A percentile compares a stretch with the other conserved stretches of the same genome.
phyloP scores from a whole-genome alignment of 1,140 invertebrate species.

The Solen grandis region DNA sequence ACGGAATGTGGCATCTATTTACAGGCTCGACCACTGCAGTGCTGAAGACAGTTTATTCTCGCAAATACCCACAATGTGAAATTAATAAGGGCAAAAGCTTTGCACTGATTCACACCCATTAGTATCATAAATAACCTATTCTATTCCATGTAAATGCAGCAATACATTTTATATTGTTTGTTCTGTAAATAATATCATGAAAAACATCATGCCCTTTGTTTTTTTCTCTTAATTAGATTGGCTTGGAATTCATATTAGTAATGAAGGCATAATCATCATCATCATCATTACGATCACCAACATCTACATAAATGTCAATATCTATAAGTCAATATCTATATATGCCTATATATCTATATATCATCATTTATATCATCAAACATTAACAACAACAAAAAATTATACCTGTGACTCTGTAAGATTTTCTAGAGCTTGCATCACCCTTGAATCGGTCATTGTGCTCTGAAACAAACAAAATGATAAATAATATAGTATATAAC shows the following conservation, averaged over 20 bases:
- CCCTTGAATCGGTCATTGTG: conserved; percentile 32
- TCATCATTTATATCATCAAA: background rate
- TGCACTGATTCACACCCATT: too few species aligned
- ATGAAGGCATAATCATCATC: background rate
- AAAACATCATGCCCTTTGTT: too few species aligned
- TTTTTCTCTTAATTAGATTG: background rate
- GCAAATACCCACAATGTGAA: too few species aligned
- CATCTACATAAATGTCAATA: background rate
- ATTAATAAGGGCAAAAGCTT: too few species aligned
- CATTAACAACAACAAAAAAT: background rate
- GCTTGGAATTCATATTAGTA: background rate
- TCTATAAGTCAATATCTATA: background rate
- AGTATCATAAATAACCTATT: too few species aligned
- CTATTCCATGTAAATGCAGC: too few species aligned
- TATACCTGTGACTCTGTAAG: conserved; percentile 50
- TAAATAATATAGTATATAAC: background rate
- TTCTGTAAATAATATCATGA: too few species aligned
- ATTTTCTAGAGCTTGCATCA: conserved; percentile 53
- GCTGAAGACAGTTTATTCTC: too few species aligned
- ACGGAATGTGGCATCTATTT: too few species aligned
- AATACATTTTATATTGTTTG: too few species aligned
- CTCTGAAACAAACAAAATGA: conserved; percentile 32
- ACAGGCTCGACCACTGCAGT: too few species aligned
- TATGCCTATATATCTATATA: background rate
- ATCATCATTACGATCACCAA: background rate